Evolutionary conservation across 1,140 invertebrate genomes (phyloP).

Genomic region (Cyrtorhinus lividipennis): DNA sequence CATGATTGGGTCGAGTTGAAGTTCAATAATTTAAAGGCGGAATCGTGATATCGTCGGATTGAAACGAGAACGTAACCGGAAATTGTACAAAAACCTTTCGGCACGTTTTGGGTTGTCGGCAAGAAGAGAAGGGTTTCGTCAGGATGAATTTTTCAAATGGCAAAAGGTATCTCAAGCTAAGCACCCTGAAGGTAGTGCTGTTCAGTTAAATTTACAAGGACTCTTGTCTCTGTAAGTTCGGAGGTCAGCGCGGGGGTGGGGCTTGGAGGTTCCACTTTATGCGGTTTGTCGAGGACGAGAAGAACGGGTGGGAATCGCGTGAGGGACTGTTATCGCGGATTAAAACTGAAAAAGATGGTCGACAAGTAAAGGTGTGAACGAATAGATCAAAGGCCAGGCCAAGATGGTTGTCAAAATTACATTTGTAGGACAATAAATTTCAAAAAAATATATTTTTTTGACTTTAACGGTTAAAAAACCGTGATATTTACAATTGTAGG

Average conservation of each 20-base stretch:
- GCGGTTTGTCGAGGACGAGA: neutral
- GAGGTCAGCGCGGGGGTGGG: conserved; percentile 2
- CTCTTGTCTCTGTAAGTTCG: neutral
- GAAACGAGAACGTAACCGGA: no score
- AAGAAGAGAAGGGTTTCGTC: neutral
- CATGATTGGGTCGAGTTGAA: no score
- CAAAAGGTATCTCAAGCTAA: neutral
- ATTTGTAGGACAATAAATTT: no score
- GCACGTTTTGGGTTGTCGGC: neutral
- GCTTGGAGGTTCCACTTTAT: neutral
- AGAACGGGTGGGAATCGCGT: neutral
- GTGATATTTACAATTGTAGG: neutral
- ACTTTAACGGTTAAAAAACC: no score
- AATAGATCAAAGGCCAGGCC: no score
- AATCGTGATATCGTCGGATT: no score
- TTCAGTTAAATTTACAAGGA: neutral
- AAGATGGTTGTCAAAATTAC: no score
- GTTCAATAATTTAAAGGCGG: no score
- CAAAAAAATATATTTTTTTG: no score
- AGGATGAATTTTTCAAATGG: neutral
- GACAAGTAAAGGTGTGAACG: neutral
- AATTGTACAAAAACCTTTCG: neutral
- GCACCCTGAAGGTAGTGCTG: neutral
- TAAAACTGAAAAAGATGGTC: neutral
- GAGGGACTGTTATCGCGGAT: neutral